Evolutionary conservation across 2,113 vertebrate species (phyloP).

Genomic region (Oreocharis arfaki): DNA sequence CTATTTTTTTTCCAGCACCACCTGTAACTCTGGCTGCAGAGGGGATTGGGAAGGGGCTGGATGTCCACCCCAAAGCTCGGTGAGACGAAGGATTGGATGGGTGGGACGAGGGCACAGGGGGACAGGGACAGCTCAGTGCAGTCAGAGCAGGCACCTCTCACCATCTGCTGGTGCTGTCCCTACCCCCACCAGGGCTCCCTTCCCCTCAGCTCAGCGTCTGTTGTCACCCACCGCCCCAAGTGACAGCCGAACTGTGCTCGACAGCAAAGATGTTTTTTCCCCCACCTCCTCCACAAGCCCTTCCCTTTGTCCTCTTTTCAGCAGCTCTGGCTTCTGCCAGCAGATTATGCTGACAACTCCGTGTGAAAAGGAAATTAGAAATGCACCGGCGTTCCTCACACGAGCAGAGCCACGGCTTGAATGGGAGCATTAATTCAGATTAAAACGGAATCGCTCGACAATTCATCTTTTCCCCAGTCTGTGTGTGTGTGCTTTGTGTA

Average conservation of each 20-base stretch:
- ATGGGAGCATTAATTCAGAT: constrained; percentile 66
- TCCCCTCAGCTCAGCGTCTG: background rate
- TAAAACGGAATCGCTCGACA: constrained; percentile 39
- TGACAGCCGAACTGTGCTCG: constrained; percentile 8
- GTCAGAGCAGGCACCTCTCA: background rate
- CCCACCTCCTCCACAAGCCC: constrained; percentile 42
- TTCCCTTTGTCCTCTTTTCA: constrained; percentile 57
- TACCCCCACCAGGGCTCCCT: background rate
- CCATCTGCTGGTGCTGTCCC: background rate
- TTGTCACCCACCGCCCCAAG: background rate
- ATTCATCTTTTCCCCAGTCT: background rate
- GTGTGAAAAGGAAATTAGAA: constrained; percentile 49
- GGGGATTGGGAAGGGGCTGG: background rate
- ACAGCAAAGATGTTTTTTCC: constrained; percentile 6
- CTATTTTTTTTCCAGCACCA: background rate
- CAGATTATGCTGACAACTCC: constrained; percentile 43
- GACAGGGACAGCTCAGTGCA: background rate
- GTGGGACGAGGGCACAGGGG: background rate
- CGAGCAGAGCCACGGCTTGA: constrained; percentile 22
- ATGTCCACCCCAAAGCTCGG: background rate
- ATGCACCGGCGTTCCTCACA: constrained; percentile 27
- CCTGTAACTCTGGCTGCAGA: background rate
- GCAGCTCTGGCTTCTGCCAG: constrained; percentile 28
- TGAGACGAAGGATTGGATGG: background rate
- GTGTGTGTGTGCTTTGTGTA: background rate